These are phyloP conservation scores for Trissolcus brochymenae DNA, from an alignment of 2,888 invertebrate genomes.

Conservation along the genomic window DNA sequence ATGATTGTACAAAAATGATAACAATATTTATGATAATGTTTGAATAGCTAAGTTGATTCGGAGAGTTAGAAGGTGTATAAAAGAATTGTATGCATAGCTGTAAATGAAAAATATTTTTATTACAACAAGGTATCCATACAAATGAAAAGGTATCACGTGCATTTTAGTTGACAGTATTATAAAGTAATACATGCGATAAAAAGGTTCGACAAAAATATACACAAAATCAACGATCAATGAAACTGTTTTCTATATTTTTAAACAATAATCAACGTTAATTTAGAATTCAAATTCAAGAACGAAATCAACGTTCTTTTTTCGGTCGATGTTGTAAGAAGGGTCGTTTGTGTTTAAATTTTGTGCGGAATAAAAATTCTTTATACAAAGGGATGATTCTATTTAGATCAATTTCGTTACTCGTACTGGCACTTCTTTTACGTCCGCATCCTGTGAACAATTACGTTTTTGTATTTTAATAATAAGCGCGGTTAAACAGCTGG, in stretches of 20 bases:
- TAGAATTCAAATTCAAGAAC: not conserved
- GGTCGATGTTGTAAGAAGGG: not conserved
- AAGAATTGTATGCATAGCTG: not conserved
- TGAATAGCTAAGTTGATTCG: too few species aligned
- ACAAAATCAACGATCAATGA: too few species aligned
- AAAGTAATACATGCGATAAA: too few species aligned
- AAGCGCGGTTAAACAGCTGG: not conserved
- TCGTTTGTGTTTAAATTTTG: constrained; percentile 10
- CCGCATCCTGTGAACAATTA: constrained; percentile 35
- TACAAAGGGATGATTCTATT: constrained; percentile 62
- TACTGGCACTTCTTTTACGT: constrained; percentile 35
- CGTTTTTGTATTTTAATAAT: not conserved
- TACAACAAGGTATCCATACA: constrained; percentile 5
- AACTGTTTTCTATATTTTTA: too few species aligned
- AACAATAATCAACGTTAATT: too few species aligned
- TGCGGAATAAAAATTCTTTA: constrained; percentile 60
- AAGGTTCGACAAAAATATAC: too few species aligned
- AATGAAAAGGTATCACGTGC: not conserved
- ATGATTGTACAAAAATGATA: constrained; percentile 38
- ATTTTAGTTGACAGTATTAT: constrained; percentile 2
- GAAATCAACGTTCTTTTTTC: not conserved
- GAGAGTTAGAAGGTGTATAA: not conserved
- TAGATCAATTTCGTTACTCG: constrained; percentile 51
- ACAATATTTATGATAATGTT: constrained; percentile 35
- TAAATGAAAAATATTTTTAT: constrained; percentile 23